Percentiles rank a stretch among this genome's conserved stretches.
These are phyloP conservation scores for Gymnocypris eckloni DNA, from an alignment of 2,797 vertebrate species.

Conservation along the genomic window DNA sequence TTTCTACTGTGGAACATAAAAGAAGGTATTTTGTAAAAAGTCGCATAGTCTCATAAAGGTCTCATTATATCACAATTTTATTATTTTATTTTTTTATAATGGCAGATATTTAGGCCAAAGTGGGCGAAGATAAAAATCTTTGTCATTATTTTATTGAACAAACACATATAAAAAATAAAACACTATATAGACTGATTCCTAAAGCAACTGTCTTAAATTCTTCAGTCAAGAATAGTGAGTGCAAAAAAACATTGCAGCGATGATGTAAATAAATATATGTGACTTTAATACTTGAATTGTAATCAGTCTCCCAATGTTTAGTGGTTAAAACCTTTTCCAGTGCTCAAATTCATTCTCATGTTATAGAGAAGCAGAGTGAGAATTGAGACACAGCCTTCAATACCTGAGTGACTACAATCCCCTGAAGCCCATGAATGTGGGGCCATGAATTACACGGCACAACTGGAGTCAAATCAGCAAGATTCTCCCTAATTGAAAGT, in stretches of 20 bases:
- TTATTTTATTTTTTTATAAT: too few relatives aligned
- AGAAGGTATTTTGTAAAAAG: not conserved
- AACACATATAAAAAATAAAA: too few relatives aligned
- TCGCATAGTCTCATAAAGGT: too few relatives aligned
- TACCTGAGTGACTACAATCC: slow-evolving; percentile 1
- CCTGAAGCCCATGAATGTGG: slow-evolving; percentile 14
- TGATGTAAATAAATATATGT: not conserved
- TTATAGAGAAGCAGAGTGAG: not conserved
- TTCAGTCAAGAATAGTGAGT: too few relatives aligned
- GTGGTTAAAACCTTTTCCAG: not conserved
- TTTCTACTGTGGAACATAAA: not conserved
- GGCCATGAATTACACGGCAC: slow-evolving; percentile 47
- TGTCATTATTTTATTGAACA: too few relatives aligned
- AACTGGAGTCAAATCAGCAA: slow-evolving; percentile 41
- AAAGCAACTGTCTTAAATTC: too few relatives aligned
- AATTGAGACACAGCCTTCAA: not conserved
- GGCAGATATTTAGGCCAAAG: too few relatives aligned
- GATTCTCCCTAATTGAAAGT: slow-evolving; percentile 42
- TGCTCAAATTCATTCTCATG: not conserved
- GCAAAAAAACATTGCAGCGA: not conserved
- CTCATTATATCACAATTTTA: too few relatives aligned
- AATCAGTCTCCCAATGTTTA: not conserved
- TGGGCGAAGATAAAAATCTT: too few relatives aligned
- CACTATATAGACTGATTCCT: too few relatives aligned
- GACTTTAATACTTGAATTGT: not conserved